These are phyloP conservation scores for Trogon melanurus DNA, from an alignment of 2,113 vertebrate species.

Conservation along the genomic window DNA sequence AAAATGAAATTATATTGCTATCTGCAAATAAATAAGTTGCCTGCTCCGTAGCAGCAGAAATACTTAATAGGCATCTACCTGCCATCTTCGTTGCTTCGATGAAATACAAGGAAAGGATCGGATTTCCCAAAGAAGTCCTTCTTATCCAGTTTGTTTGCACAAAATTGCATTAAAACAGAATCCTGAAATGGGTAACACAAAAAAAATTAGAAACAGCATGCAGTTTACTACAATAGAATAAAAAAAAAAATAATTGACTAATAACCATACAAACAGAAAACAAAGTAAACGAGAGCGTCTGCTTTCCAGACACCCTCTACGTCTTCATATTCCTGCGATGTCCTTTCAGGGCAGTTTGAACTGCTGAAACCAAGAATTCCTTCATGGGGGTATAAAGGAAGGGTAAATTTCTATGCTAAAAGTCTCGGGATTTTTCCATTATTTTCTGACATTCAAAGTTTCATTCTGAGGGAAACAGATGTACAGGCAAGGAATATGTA, in stretches of 20 bases:
- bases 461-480: background rate
- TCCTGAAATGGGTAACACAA: constrained; percentile 73
- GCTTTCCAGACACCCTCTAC: background rate
- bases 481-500: background rate
- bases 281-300: background rate
- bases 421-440: background rate
- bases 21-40: background rate
- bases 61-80: constrained; percentile 70
- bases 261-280: background rate
- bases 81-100: constrained; percentile 89
- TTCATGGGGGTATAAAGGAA: background rate
- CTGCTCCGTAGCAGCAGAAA: background rate
- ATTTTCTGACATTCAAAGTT: background rate
- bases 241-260: background rate
- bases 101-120: constrained; percentile 89
- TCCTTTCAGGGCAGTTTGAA: background rate
- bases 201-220: background rate
- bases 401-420: background rate
- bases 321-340: background rate
- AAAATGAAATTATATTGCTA: background rate
- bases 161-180: constrained; percentile 89
- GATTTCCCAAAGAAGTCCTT: constrained; percentile 93
- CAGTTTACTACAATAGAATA: background rate
- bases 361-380: background rate
- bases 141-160: constrained; percentile 90